Conservation (phyloP, 2,888 invertebrate species). For the Tenthredo scrophulariae region DNA sequence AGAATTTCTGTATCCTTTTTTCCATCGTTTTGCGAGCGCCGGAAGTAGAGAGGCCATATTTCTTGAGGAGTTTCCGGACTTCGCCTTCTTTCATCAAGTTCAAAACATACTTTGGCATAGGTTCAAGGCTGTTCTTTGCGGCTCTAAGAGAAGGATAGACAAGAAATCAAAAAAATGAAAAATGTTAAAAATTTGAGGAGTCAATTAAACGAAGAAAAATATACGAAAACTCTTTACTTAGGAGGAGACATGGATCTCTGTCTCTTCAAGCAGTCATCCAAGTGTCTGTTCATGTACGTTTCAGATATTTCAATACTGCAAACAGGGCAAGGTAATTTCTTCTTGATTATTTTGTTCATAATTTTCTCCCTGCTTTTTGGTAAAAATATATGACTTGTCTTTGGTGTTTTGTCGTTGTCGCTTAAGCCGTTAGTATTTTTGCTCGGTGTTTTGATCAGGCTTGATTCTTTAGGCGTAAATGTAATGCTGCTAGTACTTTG, state of each 20-base stretch:
- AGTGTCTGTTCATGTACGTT: slow-evolving; percentile 78
- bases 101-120: slow-evolving; percentile 79
- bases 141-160: slow-evolving; percentile 60
- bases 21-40: slow-evolving; percentile 77
- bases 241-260: slow-evolving; percentile 59
- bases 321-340: slow-evolving; percentile 78
- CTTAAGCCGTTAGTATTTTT: slow-evolving; percentile 65
- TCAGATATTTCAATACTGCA: slow-evolving; percentile 77
- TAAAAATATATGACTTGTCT: slow-evolving; percentile 63
- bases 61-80: slow-evolving; percentile 77
- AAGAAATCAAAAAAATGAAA: neutral
- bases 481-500: neutral
- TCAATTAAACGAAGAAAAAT: neutral
- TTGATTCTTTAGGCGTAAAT: neutral
- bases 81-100: slow-evolving; percentile 78
- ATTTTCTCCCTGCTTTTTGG: slow-evolving; percentile 65
- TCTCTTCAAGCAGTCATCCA: slow-evolving; percentile 78
- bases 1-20: slow-evolving; percentile 75
- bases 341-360: slow-evolving; percentile 49
- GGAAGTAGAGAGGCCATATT: slow-evolving; percentile 76
- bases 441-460: slow-evolving; percentile 6
- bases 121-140: slow-evolving; percentile 65
- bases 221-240: slow-evolving; percentile 6
- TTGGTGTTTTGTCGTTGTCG: slow-evolving; percentile 61
- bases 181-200: neutral